These are phyloP conservation scores for Tigriopus californicus DNA, from an alignment of 2,888 invertebrate genomes.

Conservation along the genomic window DNA sequence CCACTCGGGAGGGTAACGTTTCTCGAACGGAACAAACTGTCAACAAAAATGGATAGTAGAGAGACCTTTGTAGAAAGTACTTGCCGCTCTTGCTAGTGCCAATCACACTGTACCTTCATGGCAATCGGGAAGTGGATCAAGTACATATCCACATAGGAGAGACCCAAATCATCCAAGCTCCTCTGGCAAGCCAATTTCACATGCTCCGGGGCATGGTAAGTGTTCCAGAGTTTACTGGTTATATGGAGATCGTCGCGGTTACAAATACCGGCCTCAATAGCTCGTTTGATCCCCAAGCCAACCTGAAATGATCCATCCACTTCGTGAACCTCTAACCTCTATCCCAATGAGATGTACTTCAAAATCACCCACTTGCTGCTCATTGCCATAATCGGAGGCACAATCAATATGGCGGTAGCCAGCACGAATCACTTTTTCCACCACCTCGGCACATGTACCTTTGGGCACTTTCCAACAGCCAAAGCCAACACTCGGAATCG, in stretches of 20 bases:
- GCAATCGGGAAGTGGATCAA: conserved; percentile 1
- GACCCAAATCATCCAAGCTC: background rate
- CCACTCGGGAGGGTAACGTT: conserved; percentile 1
- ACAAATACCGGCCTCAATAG: too few relatives aligned
- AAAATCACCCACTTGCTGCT: background rate
- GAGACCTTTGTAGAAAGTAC: too few relatives aligned
- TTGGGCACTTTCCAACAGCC: too few relatives aligned
- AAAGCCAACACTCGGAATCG: too few relatives aligned
- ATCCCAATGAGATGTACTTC: too few relatives aligned
- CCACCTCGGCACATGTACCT: background rate
- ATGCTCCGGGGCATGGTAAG: background rate
- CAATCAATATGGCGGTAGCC: conserved; percentile 6
- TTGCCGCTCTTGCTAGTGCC: too few relatives aligned
- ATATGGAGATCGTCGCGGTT: background rate
- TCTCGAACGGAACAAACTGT: too few relatives aligned
- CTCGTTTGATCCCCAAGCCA: too few relatives aligned
- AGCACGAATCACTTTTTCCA: background rate
- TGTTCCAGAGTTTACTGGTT: background rate
- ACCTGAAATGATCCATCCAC: too few relatives aligned
- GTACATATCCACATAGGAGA: background rate
- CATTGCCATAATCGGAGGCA: conserved; percentile 1
- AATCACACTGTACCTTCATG: too few relatives aligned
- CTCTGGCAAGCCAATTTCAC: background rate
- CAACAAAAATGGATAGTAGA: too few relatives aligned
- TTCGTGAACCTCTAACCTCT: too few relatives aligned